These are phyloP conservation scores for Eumerus sabulonum DNA, from an alignment of 2,888 invertebrate genomes.

Conservation along the genomic window DNA sequence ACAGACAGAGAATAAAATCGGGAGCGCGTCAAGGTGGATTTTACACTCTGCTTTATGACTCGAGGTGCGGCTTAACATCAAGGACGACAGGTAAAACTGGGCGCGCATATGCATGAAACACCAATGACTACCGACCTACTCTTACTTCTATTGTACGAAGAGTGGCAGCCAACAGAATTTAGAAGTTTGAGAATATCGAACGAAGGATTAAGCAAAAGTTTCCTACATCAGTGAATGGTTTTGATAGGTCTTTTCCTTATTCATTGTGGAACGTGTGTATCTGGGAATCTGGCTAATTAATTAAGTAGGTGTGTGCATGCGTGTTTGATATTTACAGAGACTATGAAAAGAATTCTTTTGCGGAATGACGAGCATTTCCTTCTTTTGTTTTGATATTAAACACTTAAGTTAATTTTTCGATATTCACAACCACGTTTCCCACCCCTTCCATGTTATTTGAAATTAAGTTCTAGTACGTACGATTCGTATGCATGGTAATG, in stretches of 20 bases:
- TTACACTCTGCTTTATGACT: slow-evolving; percentile 56
- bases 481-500: too few species aligned
- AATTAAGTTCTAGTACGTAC: too few species aligned
- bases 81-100: slow-evolving; percentile 41
- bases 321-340: slow-evolving; percentile 16
- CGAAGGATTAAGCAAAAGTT: slow-evolving; percentile 12
- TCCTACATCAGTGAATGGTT: slow-evolving; percentile 28
- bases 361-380: slow-evolving; percentile 20
- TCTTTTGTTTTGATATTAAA: slow-evolving; percentile 1
- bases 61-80: slow-evolving; percentile 53
- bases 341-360: slow-evolving; percentile 34
- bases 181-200: slow-evolving; percentile 19
- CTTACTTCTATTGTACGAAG: too few species aligned
- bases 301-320: slow-evolving; percentile 52
- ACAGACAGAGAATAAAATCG: slow-evolving; percentile 1
- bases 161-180: too few species aligned
- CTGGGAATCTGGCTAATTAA: slow-evolving; percentile 46
- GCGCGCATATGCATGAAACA: slow-evolving; percentile 54
- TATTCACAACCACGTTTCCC: too few species aligned
- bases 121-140: too few species aligned
- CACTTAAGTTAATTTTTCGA: background rate
- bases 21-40: slow-evolving; percentile 40
- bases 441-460: too few species aligned
- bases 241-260: slow-evolving; percentile 11
- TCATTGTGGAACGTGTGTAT: slow-evolving; percentile 10